A percentile compares a stretch with the other conserved stretches of the same genome.
phyloP scores from a whole-genome alignment of 1,140 invertebrate genomes.

The Cydia splendana region DNA sequence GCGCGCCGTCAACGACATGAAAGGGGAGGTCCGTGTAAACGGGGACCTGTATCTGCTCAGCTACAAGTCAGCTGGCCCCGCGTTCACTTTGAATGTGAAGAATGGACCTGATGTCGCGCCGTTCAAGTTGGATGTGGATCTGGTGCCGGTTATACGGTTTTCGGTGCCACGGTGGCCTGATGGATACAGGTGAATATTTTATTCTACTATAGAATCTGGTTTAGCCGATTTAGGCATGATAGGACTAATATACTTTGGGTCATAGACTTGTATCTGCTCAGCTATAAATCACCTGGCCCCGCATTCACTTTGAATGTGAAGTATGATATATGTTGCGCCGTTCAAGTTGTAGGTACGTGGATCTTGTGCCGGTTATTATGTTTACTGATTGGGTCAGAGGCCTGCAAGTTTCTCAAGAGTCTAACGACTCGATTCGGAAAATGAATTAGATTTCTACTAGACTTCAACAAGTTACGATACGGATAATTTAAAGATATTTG shows the following conservation, averaged over 20 bases:
- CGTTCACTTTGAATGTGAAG: constrained; percentile 69
- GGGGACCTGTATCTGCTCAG: constrained; percentile 57
- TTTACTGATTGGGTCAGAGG: neutral
- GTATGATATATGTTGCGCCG: too few relatives aligned
- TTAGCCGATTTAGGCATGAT: too few relatives aligned
- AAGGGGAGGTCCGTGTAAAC: constrained; percentile 49
- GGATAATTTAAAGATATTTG: too few relatives aligned
- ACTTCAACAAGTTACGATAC: too few relatives aligned
- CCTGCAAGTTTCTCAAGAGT: too few relatives aligned
- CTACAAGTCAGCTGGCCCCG: constrained; percentile 71
- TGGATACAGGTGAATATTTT: constrained; percentile 50
- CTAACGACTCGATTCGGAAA: too few relatives aligned
- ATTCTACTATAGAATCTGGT: too few relatives aligned
- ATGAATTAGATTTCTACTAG: too few relatives aligned
- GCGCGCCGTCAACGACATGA: constrained; percentile 52
- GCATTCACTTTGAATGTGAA: neutral
- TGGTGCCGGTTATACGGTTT: constrained; percentile 77
- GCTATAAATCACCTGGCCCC: too few relatives aligned
- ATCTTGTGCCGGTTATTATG: neutral
- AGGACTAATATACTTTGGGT: too few relatives aligned
- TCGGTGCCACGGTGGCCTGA: constrained; percentile 52
- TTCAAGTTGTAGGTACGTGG: too few relatives aligned
- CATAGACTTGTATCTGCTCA: neutral
- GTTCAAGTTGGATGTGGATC: constrained; percentile 67
- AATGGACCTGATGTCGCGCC: constrained; percentile 39